phyloP scores from a whole-genome alignment of 2,113 vertebrate species.

The Carettochelys insculpta region DNA sequence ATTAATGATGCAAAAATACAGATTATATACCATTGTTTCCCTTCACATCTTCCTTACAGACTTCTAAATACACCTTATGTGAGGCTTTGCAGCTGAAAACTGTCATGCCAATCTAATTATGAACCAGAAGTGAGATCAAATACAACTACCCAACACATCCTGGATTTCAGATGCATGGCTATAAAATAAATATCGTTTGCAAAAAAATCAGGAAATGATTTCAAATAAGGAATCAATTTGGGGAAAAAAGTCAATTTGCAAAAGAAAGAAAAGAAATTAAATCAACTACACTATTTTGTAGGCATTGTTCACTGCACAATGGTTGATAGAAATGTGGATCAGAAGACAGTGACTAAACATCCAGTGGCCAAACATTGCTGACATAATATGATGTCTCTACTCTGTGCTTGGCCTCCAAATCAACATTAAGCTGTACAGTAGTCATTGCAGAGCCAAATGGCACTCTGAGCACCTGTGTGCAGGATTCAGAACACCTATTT shows the following conservation, averaged over 20 bases:
- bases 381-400: background rate
- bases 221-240: background rate
- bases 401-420: background rate
- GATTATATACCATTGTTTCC: background rate
- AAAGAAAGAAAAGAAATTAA: background rate
- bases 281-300: background rate
- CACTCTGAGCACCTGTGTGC: background rate
- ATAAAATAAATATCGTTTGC: background rate
- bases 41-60: rapidly evolving
- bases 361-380: background rate
- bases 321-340: background rate
- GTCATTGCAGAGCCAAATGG: background rate
- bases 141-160: background rate
- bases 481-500: background rate
- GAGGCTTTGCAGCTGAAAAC: background rate
- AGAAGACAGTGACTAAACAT: background rate
- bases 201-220: background rate
- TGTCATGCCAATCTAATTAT: background rate
- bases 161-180: background rate
- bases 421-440: background rate
- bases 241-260: background rate
- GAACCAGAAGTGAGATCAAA: background rate
- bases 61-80: background rate
- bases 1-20: background rate
- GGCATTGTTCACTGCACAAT: background rate